Evolutionary conservation across 30 jellyfish, hydroid and myxozoan species (phyloP).

Genomic region (Nemopilema nomurai): DNA sequence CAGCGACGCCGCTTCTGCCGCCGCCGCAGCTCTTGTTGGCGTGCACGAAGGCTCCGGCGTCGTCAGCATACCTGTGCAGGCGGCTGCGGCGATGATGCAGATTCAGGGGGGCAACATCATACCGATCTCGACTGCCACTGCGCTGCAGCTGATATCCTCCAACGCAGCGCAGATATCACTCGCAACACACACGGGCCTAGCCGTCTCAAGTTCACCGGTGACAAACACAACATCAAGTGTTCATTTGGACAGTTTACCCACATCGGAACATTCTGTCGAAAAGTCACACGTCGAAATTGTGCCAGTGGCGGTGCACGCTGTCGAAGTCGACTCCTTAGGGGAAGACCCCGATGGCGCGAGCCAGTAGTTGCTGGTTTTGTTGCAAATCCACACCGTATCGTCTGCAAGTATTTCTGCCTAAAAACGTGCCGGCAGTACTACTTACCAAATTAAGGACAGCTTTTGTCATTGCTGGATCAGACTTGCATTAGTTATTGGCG

Average conservation of each 20-base stretch:
- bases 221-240: conserved; percentile 48
- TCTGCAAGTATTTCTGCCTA: not conserved
- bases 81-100: conserved; percentile 99
- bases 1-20: conserved; percentile 90
- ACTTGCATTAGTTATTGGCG: no score
- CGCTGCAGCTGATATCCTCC: conserved; percentile 73
- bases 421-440: no score
- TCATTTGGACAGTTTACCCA: conserved; percentile 48
- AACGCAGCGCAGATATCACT: conserved; percentile 65
- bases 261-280: conserved; percentile 34
- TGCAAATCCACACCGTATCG: not conserved
- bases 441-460: no score
- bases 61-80: conserved; percentile 93
- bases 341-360: conserved; percentile 35
- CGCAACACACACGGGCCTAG: conserved; percentile 34
- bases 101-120: conserved; percentile 89
- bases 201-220: conserved; percentile 30
- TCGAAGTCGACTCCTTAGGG: conserved; percentile 70
- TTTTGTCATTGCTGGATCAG: no score
- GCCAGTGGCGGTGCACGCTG: conserved; percentile 80
- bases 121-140: conserved; percentile 76
- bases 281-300: conserved; percentile 41
- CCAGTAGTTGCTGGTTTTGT: not conserved
- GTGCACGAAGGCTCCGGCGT: conserved; percentile 90
- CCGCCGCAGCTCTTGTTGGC: conserved; percentile 92